Base-by-base conservation (phyloP, 1,140 invertebrate species). In the Caenorhabditis briggsae region DNA sequence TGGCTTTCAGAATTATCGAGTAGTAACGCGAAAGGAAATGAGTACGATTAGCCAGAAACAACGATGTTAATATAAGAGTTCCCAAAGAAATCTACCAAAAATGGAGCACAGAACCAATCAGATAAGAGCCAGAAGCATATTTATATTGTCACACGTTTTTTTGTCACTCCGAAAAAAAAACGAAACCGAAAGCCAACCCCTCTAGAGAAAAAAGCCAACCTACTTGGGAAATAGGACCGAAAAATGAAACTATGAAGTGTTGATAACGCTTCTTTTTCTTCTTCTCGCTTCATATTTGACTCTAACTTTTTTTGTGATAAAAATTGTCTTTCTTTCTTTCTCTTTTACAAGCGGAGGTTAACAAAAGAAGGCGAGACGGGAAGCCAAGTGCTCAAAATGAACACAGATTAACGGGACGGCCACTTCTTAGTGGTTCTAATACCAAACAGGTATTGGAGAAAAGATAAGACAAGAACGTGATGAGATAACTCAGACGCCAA, bases 361-460 rank as follows among this genome's bases (percentile, higher is more conserved):
- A 12, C 70, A 78, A 50, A 78, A 70, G 7, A 46, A 46, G 46
- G n/a, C 70, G 70, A 78, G 46, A 50, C 46, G 70, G 18, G 46
- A 50, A 50, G 46, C n/a, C 70, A 61, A 61, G 25, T 61, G 46
- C 46, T 50, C 70, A 23, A 50, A 16, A 43, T 70, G 64, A 70
- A 70, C 64, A 43, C 33, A 33, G 64, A 70, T 70, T 70, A 70
- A 46, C 33, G 33, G 43, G 16, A 53, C 50, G 9, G 50, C 5
- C 50, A 53, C 50, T 53, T 43, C 64, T 70, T 25, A 43, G 64
- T 70, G 20, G 20, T 43, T 43, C 33, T 43, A 43, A 78, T 46
- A 78, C 5, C 33, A n/a, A 12, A 23, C 20, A 50, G 46, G 14
- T 43, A 50, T 33, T 3, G 33, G 11, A 78, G 70, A 50, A 23